These are phyloP conservation scores for Nomada flava DNA, from an alignment of 2,888 invertebrate genomes.

Conservation along the genomic window DNA sequence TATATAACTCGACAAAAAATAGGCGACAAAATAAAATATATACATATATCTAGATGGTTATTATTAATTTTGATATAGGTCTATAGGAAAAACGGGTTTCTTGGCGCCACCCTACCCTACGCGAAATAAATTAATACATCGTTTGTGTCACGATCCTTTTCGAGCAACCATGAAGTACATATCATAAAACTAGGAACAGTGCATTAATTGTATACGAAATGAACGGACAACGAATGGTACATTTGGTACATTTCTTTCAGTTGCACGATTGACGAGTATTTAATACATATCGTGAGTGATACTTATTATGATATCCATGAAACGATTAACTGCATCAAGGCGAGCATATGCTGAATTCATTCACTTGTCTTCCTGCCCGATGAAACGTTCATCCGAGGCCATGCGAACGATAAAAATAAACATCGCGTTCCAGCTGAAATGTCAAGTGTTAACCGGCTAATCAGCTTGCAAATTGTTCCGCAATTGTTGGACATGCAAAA, in stretches of 20 bases:
- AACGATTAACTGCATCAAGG: background rate
- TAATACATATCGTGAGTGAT: background rate
- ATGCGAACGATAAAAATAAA: background rate
- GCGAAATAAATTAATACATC: background rate
- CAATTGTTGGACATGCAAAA: slow-evolving; percentile 35
- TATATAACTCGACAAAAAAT: too few species aligned
- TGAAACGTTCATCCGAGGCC: background rate
- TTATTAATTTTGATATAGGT: too few species aligned
- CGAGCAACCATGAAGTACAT: background rate
- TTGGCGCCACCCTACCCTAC: too few species aligned
- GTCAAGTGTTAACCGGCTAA: slow-evolving; percentile 49
- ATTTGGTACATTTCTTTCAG: background rate
- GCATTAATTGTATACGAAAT: background rate
- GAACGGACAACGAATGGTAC: background rate
- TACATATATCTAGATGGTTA: too few species aligned
- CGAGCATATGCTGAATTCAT: background rate
- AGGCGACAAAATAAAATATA: too few species aligned
- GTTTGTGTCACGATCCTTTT: background rate
- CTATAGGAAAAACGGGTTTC: too few species aligned
- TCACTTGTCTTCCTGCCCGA: background rate
- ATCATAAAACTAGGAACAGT: background rate
- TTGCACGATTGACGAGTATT: background rate
- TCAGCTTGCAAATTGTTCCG: slow-evolving; percentile 51
- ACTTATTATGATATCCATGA: background rate
- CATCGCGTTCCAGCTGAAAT: slow-evolving; percentile 11